Percentiles rank a stretch among this genome's conserved stretches.
Evolutionary conservation across 1,140 invertebrate species (phyloP).

Genomic region (Cephus cinctus): DNA sequence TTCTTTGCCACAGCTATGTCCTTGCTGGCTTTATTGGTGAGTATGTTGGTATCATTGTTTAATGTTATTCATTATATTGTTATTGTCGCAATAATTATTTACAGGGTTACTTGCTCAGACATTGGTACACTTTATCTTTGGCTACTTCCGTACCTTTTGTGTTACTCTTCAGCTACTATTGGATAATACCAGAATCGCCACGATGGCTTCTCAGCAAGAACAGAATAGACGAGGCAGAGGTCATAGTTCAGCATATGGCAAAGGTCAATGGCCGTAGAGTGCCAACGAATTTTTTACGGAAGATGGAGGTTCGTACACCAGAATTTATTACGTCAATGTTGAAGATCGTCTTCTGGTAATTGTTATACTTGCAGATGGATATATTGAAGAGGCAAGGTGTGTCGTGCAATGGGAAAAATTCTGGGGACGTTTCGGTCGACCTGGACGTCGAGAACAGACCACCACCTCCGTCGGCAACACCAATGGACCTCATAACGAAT

Average conservation of each 20-base stretch:
- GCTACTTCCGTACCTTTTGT: constrained; percentile 71
- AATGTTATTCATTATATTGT: not conserved
- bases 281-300: constrained; percentile 53
- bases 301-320: constrained; percentile 48
- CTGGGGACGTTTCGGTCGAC: constrained; percentile 29
- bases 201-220: constrained; percentile 66
- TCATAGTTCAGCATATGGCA: constrained; percentile 60
- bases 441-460: constrained; percentile 39
- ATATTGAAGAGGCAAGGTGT: constrained; percentile 46
- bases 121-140: constrained; percentile 68
- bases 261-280: constrained; percentile 59
- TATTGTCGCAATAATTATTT: constrained; percentile 10
- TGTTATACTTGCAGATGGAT: constrained; percentile 37
- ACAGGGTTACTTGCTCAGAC: constrained; percentile 60
- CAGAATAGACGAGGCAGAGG: constrained; percentile 61
- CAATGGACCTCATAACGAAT: constrained; percentile 64
- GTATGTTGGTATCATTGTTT: constrained; percentile 9
- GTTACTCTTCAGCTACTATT: constrained; percentile 63
- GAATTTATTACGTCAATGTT: not conserved
- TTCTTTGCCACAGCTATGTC: constrained; percentile 69
- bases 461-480: constrained; percentile 56
- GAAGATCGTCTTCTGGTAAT: not conserved
- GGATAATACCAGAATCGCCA: constrained; percentile 69
- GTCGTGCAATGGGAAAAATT: constrained; percentile 50
- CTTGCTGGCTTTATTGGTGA: constrained; percentile 62